Evolutionary conservation across 2,113 vertebrate species (phyloP).

Genomic region (Crotalus horridus): DNA sequence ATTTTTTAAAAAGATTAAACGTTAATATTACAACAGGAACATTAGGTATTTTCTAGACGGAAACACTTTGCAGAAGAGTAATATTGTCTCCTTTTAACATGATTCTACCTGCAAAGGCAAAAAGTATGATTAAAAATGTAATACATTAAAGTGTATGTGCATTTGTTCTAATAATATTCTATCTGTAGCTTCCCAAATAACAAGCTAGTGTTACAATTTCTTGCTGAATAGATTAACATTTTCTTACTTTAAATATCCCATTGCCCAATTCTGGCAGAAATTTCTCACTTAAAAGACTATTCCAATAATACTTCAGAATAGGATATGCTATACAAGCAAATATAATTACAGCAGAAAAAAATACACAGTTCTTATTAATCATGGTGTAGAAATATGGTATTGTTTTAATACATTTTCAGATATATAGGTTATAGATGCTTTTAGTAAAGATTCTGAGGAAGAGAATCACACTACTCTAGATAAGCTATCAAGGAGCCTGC

Average conservation of each 20-base stretch:
- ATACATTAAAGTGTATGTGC: too few species aligned
- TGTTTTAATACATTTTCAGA: not conserved
- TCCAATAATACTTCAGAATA: not conserved
- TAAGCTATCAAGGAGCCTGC: not conserved
- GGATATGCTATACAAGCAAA: not conserved
- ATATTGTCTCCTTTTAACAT: constrained; percentile 99
- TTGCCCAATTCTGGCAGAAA: not conserved
- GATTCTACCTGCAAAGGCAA: constrained; percentile 83
- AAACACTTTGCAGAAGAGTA: constrained; percentile 92
- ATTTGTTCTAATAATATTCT: not conserved
- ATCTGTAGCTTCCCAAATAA: not conserved
- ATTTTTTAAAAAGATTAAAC: not conserved
- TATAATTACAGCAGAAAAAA: not conserved
- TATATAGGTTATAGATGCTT: not conserved
- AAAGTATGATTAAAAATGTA: not conserved
- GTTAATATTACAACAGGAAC: not conserved
- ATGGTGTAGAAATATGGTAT: not conserved
- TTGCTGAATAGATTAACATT: not conserved
- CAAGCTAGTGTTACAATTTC: not conserved
- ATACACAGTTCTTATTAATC: not conserved
- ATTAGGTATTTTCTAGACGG: constrained; percentile 69
- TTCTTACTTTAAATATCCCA: not conserved
- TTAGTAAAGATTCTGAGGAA: not conserved
- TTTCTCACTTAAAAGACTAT: not conserved
- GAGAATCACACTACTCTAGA: not conserved